Conservation (phyloP, 2,888 invertebrate species). For the Dasypolia templi region DNA sequence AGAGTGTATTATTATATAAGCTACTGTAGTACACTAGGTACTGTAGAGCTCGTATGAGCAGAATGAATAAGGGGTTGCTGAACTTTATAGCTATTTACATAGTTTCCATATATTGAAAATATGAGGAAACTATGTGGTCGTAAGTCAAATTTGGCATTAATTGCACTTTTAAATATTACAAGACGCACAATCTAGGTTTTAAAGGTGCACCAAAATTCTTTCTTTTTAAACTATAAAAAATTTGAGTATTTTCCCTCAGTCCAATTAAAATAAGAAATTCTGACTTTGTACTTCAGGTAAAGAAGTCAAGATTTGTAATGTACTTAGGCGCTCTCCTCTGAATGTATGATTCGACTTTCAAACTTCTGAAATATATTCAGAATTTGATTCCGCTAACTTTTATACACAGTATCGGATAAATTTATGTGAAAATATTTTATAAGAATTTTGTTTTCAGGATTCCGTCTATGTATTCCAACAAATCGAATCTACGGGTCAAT, state of each 20-base stretch:
- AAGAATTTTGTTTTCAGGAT: not conserved
- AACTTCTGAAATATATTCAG: slow-evolving; percentile 16
- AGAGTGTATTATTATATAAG: no score
- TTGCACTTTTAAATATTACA: not conserved
- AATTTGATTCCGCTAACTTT: slow-evolving; percentile 26
- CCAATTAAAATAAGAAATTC: slow-evolving; percentile 3
- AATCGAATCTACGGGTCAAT: not conserved
- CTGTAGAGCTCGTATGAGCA: no score
- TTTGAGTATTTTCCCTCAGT: not conserved
- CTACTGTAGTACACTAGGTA: not conserved
- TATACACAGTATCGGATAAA: not conserved
- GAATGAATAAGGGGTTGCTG: no score
- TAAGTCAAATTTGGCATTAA: not conserved
- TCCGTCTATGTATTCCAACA: not conserved
- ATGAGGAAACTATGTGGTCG: not conserved
- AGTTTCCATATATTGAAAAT: no score
- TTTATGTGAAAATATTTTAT: slow-evolving; percentile 12
- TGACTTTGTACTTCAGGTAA: not conserved
- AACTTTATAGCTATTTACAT: no score
- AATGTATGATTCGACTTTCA: not conserved
- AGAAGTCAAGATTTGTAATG: slow-evolving; percentile 1
- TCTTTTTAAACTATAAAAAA: no score
- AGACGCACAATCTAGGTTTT: not conserved
- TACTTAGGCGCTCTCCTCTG: not conserved
- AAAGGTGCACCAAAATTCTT: no score